Conservation (phyloP, 2,888 invertebrate genomes). For the Chrysolina americana region DNA sequence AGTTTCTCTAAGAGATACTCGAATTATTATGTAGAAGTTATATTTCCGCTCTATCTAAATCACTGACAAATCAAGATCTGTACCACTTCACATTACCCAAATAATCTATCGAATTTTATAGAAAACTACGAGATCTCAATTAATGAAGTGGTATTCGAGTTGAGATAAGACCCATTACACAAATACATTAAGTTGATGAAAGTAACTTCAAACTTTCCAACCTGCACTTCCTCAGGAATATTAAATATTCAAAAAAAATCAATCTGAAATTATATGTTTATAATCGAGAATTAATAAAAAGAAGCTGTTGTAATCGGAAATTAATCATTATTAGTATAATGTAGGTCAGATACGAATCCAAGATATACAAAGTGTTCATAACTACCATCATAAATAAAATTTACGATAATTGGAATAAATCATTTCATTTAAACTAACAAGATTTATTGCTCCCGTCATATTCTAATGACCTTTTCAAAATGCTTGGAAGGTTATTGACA, state of each 20-base stretch:
- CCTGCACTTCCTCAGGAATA: background rate
- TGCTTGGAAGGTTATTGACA: conserved; percentile 41
- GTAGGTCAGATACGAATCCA: conserved; percentile 29
- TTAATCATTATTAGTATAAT: conserved; percentile 35
- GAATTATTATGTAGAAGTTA: no score
- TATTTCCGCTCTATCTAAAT: no score
- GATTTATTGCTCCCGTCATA: conserved; percentile 40
- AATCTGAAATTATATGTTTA: background rate
- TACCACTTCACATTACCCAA: no score
- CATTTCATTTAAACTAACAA: conserved; percentile 57
- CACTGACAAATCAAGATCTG: no score
- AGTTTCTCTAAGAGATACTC: no score
- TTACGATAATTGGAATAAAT: conserved; percentile 59
- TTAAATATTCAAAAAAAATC: background rate
- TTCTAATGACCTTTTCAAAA: conserved; percentile 41
- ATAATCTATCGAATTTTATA: no score
- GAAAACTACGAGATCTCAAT: no score
- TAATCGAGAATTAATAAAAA: background rate
- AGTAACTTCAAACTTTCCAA: background rate
- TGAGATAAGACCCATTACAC: background rate
- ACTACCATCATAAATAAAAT: conserved; percentile 56
- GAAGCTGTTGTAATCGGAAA: conserved; percentile 22
- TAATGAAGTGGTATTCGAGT: no score
- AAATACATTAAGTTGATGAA: background rate
- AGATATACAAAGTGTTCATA: conserved; percentile 45